These are phyloP conservation scores for Vespertilio murinus DNA, from an alignment of 2,797 vertebrate genomes.

Conservation along the genomic window DNA sequence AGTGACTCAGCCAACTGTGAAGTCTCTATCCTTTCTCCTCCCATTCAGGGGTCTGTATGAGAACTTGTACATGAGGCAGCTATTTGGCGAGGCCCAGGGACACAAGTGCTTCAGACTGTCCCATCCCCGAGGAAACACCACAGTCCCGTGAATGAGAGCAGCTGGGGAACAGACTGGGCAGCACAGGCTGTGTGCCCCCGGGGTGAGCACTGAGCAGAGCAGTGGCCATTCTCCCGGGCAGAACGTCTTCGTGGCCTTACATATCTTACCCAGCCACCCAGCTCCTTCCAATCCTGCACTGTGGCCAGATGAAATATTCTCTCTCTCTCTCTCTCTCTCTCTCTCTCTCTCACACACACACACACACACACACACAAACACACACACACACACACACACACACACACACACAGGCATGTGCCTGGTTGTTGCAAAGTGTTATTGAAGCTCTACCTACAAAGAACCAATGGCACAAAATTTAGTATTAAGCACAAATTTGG, in stretches of 20 bases:
- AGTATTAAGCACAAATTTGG: not conserved
- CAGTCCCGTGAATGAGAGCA: not conserved
- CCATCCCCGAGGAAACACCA: not conserved
- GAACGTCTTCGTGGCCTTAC: not conserved
- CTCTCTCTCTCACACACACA: too few species aligned
- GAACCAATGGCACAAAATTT: not conserved
- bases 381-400: not conserved
- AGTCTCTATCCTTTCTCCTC: not conserved
- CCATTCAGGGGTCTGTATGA: not conserved
- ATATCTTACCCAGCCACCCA: not conserved
- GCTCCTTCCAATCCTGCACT: not conserved
- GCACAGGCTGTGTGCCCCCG: not conserved
- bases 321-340: too few species aligned
- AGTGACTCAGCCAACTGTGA: not conserved
- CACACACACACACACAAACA: not conserved
- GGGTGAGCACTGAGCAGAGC: not conserved
- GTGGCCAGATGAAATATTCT: not conserved
- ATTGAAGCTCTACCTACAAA: not conserved
- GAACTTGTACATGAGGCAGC: not conserved
- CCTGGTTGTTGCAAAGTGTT: not conserved
- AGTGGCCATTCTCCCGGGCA: not conserved
- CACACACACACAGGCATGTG: too few species aligned
- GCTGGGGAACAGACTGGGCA: not conserved
- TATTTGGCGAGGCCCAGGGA: not conserved
- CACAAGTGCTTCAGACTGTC: not conserved